Percentiles rank a stretch among this genome's conserved stretches.
Conservation (phyloP, 2,797 vertebrate genomes). For the Pseudochaenichthys georgianus region DNA sequence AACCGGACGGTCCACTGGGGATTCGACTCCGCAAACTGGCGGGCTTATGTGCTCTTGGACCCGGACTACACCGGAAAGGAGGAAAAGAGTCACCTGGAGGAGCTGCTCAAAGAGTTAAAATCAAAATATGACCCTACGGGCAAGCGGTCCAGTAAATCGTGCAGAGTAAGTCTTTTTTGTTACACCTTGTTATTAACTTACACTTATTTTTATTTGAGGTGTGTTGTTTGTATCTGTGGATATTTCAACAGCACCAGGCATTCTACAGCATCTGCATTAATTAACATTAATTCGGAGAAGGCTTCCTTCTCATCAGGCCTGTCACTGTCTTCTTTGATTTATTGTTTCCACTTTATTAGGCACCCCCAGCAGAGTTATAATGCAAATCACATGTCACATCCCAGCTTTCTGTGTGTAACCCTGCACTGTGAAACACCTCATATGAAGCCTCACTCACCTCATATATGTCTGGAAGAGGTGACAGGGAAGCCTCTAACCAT, state of each 20-base stretch:
- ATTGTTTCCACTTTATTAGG: constrained; percentile 36
- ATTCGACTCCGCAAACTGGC: constrained; percentile 97
- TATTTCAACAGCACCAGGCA: constrained; percentile 34
- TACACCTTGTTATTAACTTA: constrained; percentile 24
- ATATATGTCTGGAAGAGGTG: constrained; percentile 31
- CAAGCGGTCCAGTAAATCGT: constrained; percentile 81
- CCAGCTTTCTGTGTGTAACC: constrained; percentile 7
- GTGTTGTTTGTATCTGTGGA: constrained; percentile 33
- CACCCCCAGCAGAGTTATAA: constrained; percentile 12
- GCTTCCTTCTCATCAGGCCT: constrained; percentile 36
- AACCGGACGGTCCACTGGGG: constrained; percentile 99
- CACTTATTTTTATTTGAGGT: constrained; percentile 10
- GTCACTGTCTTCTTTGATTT: constrained; percentile 40
- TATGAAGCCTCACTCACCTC: constrained; percentile 32
- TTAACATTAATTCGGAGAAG: constrained; percentile 34
- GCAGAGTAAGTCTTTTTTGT: constrained; percentile 80
- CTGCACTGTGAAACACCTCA: constrained; percentile 23
- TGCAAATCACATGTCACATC: constrained; percentile 38
- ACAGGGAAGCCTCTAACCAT: constrained; percentile 38
- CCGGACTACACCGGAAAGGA: constrained; percentile 93
- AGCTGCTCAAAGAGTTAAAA: constrained; percentile 93
- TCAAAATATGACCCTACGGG: constrained; percentile 89
- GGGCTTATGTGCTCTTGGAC: constrained; percentile 95
- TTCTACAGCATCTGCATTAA: constrained; percentile 32
- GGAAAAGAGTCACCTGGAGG: constrained; percentile 90